A percentile compares a stretch with the other conserved stretches of the same genome.
Evolutionary conservation across 2,888 invertebrate genomes (phyloP).

Genomic region (Agrypnus murinus): DNA sequence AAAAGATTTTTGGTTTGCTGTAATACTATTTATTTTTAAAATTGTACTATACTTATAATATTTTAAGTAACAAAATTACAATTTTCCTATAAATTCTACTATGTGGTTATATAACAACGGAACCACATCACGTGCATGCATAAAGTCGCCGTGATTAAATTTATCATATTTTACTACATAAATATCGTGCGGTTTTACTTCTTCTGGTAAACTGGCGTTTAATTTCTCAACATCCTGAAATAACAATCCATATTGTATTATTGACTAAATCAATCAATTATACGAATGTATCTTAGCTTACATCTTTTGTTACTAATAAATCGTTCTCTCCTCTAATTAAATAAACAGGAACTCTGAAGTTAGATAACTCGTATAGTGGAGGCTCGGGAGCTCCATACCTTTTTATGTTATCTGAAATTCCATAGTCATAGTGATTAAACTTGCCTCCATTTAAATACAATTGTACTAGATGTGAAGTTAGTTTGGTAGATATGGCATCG

Average conservation of each 20-base stretch:
- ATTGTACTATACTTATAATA: too few species aligned
- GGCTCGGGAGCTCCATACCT: slow-evolving; percentile 74
- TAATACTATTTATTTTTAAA: too few species aligned
- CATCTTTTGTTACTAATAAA: slow-evolving; percentile 74
- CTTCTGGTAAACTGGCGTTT: slow-evolving; percentile 63
- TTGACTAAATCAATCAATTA: background rate
- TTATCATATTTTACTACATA: slow-evolving; percentile 56
- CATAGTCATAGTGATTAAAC: slow-evolving; percentile 77
- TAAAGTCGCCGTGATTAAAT: slow-evolving; percentile 69
- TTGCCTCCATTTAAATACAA: slow-evolving; percentile 57
- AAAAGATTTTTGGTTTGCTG: too few species aligned
- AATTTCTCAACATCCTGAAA: slow-evolving; percentile 68
- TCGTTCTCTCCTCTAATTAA: slow-evolving; percentile 79
- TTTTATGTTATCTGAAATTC: slow-evolving; percentile 71
- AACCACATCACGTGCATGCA: slow-evolving; percentile 66
- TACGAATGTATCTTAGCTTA: slow-evolving; percentile 62
- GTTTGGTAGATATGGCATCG: slow-evolving; percentile 66
- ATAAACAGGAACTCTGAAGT: slow-evolving; percentile 76
- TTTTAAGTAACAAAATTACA: too few species aligned
- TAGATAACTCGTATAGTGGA: slow-evolving; percentile 75
- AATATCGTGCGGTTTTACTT: slow-evolving; percentile 47
- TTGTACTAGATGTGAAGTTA: slow-evolving; percentile 63
- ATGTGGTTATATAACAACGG: slow-evolving; percentile 63
- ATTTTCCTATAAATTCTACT: slow-evolving; percentile 59
- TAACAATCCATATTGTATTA: background rate